Conservation (phyloP, 2,113 vertebrate species). For the Pelmatolapia mariae region DNA sequence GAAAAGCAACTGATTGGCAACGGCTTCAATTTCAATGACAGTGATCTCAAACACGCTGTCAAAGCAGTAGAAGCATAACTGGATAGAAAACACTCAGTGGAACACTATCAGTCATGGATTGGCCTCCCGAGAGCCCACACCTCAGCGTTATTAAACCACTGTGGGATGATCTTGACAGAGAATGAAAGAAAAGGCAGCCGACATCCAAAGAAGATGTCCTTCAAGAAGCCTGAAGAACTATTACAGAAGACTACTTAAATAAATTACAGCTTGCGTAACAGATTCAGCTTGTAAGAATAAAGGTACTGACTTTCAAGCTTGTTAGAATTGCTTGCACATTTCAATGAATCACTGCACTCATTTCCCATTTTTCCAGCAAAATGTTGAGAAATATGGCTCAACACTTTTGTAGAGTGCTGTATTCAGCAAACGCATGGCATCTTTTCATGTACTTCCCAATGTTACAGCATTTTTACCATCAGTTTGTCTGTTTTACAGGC, state of each 20-base stretch:
- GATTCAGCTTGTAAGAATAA: neutral
- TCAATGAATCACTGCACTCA: neutral
- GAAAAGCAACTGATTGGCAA: neutral
- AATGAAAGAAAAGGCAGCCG: neutral
- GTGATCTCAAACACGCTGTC: neutral
- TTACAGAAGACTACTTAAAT: neutral
- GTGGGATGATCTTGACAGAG: neutral
- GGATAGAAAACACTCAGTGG: neutral
- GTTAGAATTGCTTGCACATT: neutral
- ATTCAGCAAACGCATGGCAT: neutral
- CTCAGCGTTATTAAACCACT: neutral
- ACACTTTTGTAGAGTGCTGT: neutral
- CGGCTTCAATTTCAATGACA: neutral
- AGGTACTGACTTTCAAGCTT: neutral
- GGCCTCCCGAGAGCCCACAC: neutral
- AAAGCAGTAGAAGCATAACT: neutral
- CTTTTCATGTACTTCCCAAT: neutral
- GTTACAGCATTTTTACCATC: neutral
- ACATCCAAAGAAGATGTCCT: neutral
- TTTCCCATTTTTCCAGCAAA: neutral
- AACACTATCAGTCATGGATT: neutral
- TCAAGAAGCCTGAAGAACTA: neutral
- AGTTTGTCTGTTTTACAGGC: conserved; percentile 60
- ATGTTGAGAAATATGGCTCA: neutral
- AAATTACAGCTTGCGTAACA: neutral